Conservation (phyloP, 2,888 invertebrate genomes). For the Cylindroiulus punctatus region DNA sequence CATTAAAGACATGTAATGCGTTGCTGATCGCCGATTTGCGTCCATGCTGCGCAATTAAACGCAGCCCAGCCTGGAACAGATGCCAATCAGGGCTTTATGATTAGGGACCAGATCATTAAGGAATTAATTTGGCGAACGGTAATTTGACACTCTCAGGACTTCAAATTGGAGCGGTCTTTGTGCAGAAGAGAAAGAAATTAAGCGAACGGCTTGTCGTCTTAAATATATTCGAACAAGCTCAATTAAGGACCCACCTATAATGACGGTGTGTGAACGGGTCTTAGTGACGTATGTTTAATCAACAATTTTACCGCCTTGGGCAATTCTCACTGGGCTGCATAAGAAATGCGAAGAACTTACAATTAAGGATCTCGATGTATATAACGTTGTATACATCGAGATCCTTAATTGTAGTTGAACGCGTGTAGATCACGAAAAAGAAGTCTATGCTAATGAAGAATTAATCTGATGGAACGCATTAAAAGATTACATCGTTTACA, state of each 20-base stretch:
- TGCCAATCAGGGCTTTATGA: slow-evolving; percentile 5
- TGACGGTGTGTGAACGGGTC: background rate
- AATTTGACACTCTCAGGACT: background rate
- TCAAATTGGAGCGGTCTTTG: background rate
- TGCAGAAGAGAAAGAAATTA: background rate
- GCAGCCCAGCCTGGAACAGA: background rate
- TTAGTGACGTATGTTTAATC: background rate
- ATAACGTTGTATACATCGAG: background rate
- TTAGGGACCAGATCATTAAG: slow-evolving; percentile 13
- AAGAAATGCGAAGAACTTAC: background rate
- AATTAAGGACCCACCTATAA: background rate
- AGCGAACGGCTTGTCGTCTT: background rate
- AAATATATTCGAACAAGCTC: background rate
- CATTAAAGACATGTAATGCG: slow-evolving; percentile 35
- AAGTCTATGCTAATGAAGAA: background rate
- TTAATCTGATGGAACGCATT: slow-evolving; percentile 36
- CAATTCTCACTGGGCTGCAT: background rate
- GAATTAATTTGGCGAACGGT: slow-evolving; percentile 12
- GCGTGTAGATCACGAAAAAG: background rate
- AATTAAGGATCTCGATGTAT: too few species aligned
- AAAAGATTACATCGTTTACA: slow-evolving; percentile 43
- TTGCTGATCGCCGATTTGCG: slow-evolving; percentile 39
- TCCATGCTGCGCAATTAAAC: slow-evolving; percentile 5
- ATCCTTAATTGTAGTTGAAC: background rate
- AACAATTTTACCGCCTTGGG: background rate